Conservation (phyloP, 1,140 invertebrate species). For the Drosophila saltans region DNA sequence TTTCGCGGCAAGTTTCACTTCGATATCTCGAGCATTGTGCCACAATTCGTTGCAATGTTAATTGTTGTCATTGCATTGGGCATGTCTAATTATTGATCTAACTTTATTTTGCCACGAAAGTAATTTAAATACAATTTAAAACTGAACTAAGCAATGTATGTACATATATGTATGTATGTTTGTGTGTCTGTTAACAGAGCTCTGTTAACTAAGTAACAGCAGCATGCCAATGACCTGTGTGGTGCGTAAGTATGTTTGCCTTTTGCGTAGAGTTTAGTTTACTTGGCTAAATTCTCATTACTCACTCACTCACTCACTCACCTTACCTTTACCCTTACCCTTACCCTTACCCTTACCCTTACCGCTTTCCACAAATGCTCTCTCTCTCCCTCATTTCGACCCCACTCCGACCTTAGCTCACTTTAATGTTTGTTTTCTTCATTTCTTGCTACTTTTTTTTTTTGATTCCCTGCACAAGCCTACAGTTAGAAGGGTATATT, state of each 20-base stretch:
- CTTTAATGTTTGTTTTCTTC: conserved; percentile 77
- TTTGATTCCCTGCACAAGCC: neutral
- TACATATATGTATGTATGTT: too few species aligned
- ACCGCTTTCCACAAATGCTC: conserved; percentile 3
- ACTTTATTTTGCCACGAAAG: conserved; percentile 34
- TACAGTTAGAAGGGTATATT: too few species aligned
- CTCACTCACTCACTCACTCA: conserved; percentile 18
- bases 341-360: conserved; percentile 9
- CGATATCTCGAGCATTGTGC: conserved; percentile 16
- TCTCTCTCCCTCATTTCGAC: conserved; percentile 11
- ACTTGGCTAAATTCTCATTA: conserved; percentile 57
- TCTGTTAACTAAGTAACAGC: conserved; percentile 27
- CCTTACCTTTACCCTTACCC: neutral
- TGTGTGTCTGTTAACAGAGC: conserved; percentile 22
- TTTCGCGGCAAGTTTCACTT: conserved; percentile 48
- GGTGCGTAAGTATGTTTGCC: conserved; percentile 29
- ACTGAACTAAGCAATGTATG: conserved; percentile 33
- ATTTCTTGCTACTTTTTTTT: conserved; percentile 58
- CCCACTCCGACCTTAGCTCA: conserved; percentile 23
- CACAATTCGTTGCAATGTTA: conserved; percentile 70
- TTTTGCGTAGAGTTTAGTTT: conserved; percentile 52
- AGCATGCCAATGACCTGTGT: conserved; percentile 57
- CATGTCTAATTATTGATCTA: too few species aligned
- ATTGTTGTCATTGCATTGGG: conserved; percentile 57
- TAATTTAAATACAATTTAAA: conserved; percentile 61